Base-by-base conservation (phyloP, 2,797 vertebrate species). In the Gallinago solitaria region DNA sequence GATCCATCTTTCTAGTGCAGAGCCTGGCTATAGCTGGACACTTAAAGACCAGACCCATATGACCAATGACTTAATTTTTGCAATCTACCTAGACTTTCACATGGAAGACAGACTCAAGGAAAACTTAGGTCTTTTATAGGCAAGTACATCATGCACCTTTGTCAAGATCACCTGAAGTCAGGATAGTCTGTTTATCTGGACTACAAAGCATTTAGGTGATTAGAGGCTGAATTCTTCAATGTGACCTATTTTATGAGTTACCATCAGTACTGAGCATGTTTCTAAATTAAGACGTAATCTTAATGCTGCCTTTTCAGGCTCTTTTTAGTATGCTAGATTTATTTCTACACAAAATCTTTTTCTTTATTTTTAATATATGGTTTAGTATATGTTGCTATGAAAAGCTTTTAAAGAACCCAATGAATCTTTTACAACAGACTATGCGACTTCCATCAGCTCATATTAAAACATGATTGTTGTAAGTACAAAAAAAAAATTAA, bases 401-500 rank as follows among this genome's bases (percentile, higher is more conserved):
- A 92, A 98, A 97, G 90, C 97, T 98, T 97, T 98, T 98, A 97
- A 97, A 93, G 91, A 93, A 93, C 37, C 78, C 82, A 94, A 92
- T 97, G 93, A 97, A 97, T 98, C 94, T 97, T 96, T 90, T 91
- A 68, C 68, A 95, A 56, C 64, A 53, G 74, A 64, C 71, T 87
- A 25, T 37, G 80, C 77, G 84, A 63, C 92, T 97, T 97, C 96
- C 94, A 94, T 97, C 93, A 97, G 92, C 86, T 95, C 83, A 43
- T 93, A 97, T 97, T 97, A 98, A 98, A 92, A 87, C 75, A 80
- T 67, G 69, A 97, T 97, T 96, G 95, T 97, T 95, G 10, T 84
- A 96, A 95, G 71, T 65, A 93, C 19, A 64, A 98, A 94, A 94
- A 94, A 92, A 70, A 97, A 98, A 98, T 96, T 97, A 98, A 98